phyloP scores from a whole-genome alignment of 2,797 vertebrate genomes.

The Cossypha caffra region DNA sequence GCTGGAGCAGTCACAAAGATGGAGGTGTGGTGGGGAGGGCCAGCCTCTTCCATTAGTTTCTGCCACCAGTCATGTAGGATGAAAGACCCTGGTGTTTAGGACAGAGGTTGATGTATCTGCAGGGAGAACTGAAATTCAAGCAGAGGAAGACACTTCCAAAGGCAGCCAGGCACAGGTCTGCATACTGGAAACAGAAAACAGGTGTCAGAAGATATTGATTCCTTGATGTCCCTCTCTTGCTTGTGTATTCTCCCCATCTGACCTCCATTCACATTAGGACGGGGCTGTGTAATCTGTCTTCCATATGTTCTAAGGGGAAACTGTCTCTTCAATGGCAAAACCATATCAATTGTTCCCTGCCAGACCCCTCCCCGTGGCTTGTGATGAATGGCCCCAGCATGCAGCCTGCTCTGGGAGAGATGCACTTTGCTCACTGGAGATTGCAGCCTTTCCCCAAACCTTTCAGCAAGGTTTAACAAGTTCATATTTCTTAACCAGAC shows the following conservation, averaged over 20 bases:
- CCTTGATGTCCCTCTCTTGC: background rate
- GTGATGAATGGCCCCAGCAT: conserved; percentile 64
- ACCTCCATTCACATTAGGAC: background rate
- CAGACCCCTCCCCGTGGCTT: conserved; percentile 6
- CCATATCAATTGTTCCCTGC: conserved; percentile 43
- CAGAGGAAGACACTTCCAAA: background rate
- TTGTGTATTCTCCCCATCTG: background rate
- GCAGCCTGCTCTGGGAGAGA: conserved; percentile 41
- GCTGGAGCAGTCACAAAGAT: background rate
- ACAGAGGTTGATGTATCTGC: background rate
- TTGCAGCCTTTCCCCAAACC: conserved; percentile 51
- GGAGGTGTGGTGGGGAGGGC: background rate
- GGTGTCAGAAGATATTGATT: conserved; percentile 3
- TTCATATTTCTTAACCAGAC: conserved; percentile 63
- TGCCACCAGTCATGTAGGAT: background rate
- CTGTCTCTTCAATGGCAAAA: conserved; percentile 57
- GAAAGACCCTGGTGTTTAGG: background rate
- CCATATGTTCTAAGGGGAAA: conserved; percentile 54
- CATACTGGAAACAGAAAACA: background rate
- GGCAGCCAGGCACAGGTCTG: background rate
- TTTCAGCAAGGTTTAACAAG: conserved; percentile 69
- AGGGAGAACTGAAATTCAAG: background rate
- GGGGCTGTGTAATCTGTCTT: conserved; percentile 40
- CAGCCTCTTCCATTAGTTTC: background rate
- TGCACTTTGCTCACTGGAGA: conserved; percentile 18